Percentiles rank a stretch among this genome's conserved stretches.
These are phyloP conservation scores for Emmelina monodactyla DNA, from an alignment of 2,888 invertebrate genomes.

Conservation along the genomic window DNA sequence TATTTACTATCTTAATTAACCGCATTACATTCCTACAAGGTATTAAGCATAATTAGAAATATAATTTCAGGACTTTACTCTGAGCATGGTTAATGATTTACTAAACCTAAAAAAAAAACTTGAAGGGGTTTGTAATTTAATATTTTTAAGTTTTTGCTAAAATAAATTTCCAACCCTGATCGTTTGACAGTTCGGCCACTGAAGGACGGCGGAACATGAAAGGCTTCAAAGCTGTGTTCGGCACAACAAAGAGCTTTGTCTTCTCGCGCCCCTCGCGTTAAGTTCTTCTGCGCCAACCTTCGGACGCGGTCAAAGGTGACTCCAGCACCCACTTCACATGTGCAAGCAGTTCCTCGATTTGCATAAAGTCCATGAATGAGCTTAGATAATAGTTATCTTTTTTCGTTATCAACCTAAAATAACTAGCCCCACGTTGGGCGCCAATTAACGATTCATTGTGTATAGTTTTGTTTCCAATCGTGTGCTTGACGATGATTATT, in stretches of 20 bases:
- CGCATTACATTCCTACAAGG: too few species aligned
- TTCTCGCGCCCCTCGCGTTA: conserved; percentile 26
- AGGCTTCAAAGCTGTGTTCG: conserved; percentile 34
- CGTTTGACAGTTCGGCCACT: conserved; percentile 24
- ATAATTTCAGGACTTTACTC: too few species aligned
- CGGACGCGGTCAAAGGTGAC: conserved; percentile 14
- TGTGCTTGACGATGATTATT: conserved; percentile 45
- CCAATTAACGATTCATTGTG: conserved; percentile 26
- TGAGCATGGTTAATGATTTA: too few species aligned
- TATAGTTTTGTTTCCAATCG: conserved; percentile 51
- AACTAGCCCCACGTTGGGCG: conserved; percentile 29
- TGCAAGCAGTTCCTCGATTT: too few species aligned
- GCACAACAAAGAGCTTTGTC: conserved; percentile 51
- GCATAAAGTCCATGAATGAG: too few species aligned
- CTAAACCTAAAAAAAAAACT: too few species aligned
- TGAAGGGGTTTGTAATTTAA: too few species aligned
- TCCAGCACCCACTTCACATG: conserved; percentile 5
- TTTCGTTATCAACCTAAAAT: too few species aligned
- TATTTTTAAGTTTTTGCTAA: too few species aligned
- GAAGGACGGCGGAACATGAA: conserved; percentile 44
- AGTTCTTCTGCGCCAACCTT: conserved; percentile 15
- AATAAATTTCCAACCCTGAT: conserved; percentile 24
- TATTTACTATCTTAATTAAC: too few species aligned
- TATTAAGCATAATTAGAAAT: too few species aligned
- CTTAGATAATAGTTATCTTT: too few species aligned